These are phyloP conservation scores for Hoplodrina blanda DNA, from an alignment of 2,888 invertebrate genomes.

Conservation along the genomic window DNA sequence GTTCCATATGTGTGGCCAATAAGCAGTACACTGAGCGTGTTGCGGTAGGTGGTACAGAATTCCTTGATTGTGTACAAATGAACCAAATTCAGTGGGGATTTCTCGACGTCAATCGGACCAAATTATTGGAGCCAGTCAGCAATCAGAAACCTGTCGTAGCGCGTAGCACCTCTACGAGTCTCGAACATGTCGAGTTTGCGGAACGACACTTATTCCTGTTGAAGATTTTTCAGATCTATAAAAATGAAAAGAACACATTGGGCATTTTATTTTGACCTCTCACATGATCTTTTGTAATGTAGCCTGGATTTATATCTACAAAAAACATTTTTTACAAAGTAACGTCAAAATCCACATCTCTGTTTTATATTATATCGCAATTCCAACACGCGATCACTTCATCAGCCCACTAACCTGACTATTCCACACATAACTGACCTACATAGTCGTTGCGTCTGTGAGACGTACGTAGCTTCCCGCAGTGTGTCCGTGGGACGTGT, in stretches of 20 bases:
- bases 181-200: conserved; percentile 44
- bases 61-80: conserved; percentile 71
- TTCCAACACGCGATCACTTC: conserved; percentile 33
- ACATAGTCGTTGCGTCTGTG: conserved; percentile 54
- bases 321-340: not conserved
- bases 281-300: not conserved
- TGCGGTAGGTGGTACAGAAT: conserved; percentile 54
- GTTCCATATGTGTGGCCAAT: conserved; percentile 36
- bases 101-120: conserved; percentile 75
- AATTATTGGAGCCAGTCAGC: conserved; percentile 76
- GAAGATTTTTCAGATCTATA: conserved; percentile 7
- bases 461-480: conserved; percentile 52
- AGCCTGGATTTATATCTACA: not conserved
- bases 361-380: conserved; percentile 11
- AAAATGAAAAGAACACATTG: not conserved
- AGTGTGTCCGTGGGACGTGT: conserved; percentile 51
- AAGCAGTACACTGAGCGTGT: conserved; percentile 31
- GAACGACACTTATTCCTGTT: conserved; percentile 25
- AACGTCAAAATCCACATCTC: conserved; percentile 3
- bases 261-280: not conserved
- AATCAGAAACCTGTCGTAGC: conserved; percentile 74
- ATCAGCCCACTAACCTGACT: conserved; percentile 41
- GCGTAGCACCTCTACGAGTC: conserved; percentile 73
- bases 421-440: conserved; percentile 54
- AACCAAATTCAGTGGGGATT: conserved; percentile 72